Conservation (phyloP, 2,888 invertebrate genomes). For the Theretra japonica region DNA sequence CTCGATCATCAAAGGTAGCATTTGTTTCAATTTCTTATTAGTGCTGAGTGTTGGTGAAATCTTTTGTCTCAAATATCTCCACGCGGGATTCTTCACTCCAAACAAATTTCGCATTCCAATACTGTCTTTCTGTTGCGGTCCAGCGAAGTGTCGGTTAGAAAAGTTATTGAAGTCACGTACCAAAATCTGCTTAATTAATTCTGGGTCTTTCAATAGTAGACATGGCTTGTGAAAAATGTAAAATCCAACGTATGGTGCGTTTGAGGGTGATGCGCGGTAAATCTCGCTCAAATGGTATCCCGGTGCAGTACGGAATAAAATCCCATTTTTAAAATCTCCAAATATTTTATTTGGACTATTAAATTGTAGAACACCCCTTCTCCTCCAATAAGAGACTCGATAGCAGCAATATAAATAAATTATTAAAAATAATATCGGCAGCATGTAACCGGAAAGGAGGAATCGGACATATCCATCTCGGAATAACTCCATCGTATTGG, state of each 20-base stretch:
- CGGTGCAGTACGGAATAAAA: constrained; percentile 46
- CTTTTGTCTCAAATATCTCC: constrained; percentile 46
- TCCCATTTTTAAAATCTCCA: constrained; percentile 48
- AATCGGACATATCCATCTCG: too few species aligned
- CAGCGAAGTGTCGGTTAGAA: constrained; percentile 45
- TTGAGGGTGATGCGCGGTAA: constrained; percentile 35
- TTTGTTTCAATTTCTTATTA: constrained; percentile 40
- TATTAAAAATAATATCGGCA: not conserved
- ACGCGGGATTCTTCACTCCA: constrained; percentile 45
- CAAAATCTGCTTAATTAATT: constrained; percentile 47
- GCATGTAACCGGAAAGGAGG: too few species aligned
- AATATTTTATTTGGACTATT: constrained; percentile 39
- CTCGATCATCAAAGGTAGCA: constrained; percentile 47
- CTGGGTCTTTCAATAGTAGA: constrained; percentile 44
- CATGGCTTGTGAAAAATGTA: constrained; percentile 50
- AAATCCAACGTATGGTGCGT: constrained; percentile 44
- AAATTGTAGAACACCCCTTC: constrained; percentile 39
- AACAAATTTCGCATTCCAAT: constrained; percentile 49
- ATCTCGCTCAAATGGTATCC: constrained; percentile 44
- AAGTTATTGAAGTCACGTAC: constrained; percentile 46
- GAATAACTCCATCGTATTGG: too few species aligned
- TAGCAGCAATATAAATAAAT: constrained; percentile 35
- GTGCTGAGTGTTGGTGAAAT: constrained; percentile 41
- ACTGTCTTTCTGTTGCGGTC: constrained; percentile 45
- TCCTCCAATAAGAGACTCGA: constrained; percentile 41